phyloP scores from a whole-genome alignment of 2,797 vertebrate genomes.

The Staurois parvus region DNA sequence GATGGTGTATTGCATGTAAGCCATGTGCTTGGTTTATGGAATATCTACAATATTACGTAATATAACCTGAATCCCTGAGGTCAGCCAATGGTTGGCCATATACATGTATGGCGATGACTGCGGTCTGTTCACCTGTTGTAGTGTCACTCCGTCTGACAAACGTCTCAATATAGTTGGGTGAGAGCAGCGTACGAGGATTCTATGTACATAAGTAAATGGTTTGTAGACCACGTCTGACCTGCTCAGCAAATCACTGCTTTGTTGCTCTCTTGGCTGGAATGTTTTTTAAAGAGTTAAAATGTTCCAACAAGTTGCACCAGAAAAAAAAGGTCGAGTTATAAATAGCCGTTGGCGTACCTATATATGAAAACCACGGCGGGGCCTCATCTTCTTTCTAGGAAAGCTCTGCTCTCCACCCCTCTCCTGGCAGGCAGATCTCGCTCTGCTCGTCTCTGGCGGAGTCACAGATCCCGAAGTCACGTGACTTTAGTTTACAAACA shows the following conservation, averaged over 20 bases:
- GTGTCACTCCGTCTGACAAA: neutral
- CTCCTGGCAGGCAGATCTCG: slow-evolving; percentile 60
- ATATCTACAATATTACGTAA: too few species aligned
- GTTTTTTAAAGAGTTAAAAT: slow-evolving; percentile 33
- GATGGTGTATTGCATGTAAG: too few species aligned
- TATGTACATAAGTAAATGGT: neutral
- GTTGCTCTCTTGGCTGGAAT: neutral
- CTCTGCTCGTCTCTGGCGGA: slow-evolving; percentile 59
- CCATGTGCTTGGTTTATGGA: too few species aligned
- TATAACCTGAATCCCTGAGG: too few species aligned
- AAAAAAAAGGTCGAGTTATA: slow-evolving; percentile 16
- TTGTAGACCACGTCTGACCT: neutral
- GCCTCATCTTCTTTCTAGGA: slow-evolving; percentile 59
- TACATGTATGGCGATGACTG: too few species aligned
- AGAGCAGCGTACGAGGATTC: neutral
- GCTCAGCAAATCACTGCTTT: neutral
- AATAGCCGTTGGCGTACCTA: slow-evolving; percentile 41
- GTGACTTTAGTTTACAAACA: slow-evolving; percentile 68
- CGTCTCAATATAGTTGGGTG: neutral
- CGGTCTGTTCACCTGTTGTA: neutral
- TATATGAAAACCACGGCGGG: slow-evolving; percentile 40
- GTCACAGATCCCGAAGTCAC: slow-evolving; percentile 61
- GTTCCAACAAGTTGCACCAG: slow-evolving; percentile 15
- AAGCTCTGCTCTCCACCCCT: slow-evolving; percentile 52
- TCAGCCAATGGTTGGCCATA: too few species aligned